Percentiles rank a stretch among this genome's conserved stretches.
Conservation (phyloP, 2,113 vertebrate genomes). For the Archocentrus centrarchus region DNA sequence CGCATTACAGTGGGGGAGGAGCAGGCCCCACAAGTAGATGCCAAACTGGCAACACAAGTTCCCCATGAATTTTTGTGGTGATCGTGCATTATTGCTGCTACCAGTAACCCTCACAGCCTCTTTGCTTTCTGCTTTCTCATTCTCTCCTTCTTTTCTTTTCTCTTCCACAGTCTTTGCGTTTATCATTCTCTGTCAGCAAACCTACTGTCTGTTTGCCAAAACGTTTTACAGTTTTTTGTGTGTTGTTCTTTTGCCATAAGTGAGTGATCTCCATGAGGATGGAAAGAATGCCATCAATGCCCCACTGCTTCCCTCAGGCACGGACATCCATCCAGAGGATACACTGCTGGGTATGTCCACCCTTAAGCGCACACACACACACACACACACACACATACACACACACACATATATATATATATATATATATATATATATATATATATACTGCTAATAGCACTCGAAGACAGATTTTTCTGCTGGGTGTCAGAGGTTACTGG, state of each 20-base stretch:
- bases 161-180: not conserved
- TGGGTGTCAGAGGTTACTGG: not conserved
- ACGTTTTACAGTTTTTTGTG: not conserved
- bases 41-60: not conserved
- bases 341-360: constrained; percentile 85
- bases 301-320: constrained; percentile 83
- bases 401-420: too few relatives aligned
- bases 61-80: not conserved
- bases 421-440: too few relatives aligned
- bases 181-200: not conserved
- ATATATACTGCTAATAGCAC: too few relatives aligned
- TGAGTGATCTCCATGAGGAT: constrained; percentile 95
- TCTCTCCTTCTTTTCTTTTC: not conserved
- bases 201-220: not conserved
- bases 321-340: constrained; percentile 91
- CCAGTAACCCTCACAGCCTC: not conserved
- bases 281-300: constrained; percentile 95
- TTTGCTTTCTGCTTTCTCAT: not conserved
- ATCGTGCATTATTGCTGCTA: not conserved
- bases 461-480: not conserved
- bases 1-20: not conserved
- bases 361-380: not conserved
- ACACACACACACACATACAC: too few relatives aligned
- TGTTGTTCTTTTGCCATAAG: constrained; percentile 74
- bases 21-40: not conserved